Evolutionary conservation across 2,113 vertebrate genomes (phyloP).

Genomic region (Morone saxatilis): DNA sequence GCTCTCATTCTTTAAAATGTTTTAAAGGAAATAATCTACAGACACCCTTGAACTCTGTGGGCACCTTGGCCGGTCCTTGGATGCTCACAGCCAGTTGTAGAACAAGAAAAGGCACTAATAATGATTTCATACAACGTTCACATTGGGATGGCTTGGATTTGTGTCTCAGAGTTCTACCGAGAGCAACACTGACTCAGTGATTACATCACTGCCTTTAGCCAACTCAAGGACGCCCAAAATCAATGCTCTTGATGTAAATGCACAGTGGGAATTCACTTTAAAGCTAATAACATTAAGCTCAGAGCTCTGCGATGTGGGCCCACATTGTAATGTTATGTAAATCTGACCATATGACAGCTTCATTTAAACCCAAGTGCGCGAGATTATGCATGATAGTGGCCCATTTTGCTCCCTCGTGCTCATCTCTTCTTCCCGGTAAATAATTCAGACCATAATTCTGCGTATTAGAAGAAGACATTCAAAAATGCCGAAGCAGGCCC

Average conservation of each 20-base stretch:
- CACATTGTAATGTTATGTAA: constrained; percentile 85
- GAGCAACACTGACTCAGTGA: constrained; percentile 76
- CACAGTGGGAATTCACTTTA: constrained; percentile 79
- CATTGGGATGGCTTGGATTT: constrained; percentile 39
- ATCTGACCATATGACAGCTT: constrained; percentile 83
- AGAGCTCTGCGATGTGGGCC: constrained; percentile 68
- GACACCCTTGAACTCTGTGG: constrained; percentile 29
- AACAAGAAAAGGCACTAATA: constrained; percentile 31
- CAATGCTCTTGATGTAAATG: constrained; percentile 77
- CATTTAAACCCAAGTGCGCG: constrained; percentile 73
- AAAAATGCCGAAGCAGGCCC: constrained; percentile 72
- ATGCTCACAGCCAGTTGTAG: constrained; percentile 17
- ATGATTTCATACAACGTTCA: constrained; percentile 31
- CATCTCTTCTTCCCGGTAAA: constrained; percentile 74
- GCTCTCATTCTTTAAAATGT: background rate
- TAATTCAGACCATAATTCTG: constrained; percentile 78
- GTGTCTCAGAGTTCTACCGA: constrained; percentile 49
- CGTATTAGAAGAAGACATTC: constrained; percentile 77
- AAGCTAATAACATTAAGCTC: constrained; percentile 82
- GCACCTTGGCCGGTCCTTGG: constrained; percentile 40
- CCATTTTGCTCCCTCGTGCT: constrained; percentile 69
- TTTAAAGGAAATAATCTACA: background rate
- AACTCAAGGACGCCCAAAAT: constrained; percentile 79
- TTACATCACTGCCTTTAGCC: constrained; percentile 80
- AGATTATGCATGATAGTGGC: constrained; percentile 79